Conservation (phyloP, 2,888 invertebrate genomes). For the Patella depressa region DNA sequence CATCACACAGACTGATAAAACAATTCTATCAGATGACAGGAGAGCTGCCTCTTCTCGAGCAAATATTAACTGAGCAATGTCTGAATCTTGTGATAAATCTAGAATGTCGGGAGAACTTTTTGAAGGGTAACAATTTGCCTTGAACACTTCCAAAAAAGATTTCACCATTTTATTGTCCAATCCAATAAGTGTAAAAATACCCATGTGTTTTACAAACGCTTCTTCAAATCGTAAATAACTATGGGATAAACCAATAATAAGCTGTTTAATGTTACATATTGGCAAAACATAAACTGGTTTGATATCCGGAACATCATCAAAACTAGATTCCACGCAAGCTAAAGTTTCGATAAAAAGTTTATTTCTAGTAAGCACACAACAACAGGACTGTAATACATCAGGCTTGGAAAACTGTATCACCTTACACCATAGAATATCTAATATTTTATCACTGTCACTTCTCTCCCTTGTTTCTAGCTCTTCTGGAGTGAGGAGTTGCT, state of each 20-base stretch:
- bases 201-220: conserved; percentile 63
- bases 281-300: conserved; percentile 63
- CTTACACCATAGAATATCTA: conserved; percentile 63
- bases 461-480: background rate
- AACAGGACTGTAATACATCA: conserved; percentile 49
- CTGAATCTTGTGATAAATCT: conserved; percentile 50
- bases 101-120: conserved; percentile 40
- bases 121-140: background rate
- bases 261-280: conserved; percentile 62
- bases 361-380: conserved; percentile 57
- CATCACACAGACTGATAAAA: conserved; percentile 45
- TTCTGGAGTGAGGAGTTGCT: conserved; percentile 43
- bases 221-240: conserved; percentile 65
- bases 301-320: conserved; percentile 57
- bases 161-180: conserved; percentile 54
- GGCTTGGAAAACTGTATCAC: conserved; percentile 56
- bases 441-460: conserved; percentile 42
- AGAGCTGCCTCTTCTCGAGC: conserved; percentile 49
- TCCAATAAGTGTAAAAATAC: conserved; percentile 61
- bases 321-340: conserved; percentile 42
- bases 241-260: conserved; percentile 61
- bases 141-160: conserved; percentile 42
- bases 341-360: conserved; percentile 57
- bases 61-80: conserved; percentile 52
- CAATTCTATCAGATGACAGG: conserved; percentile 54